These are phyloP conservation scores for Diarsia mendica DNA, from an alignment of 2,888 invertebrate genomes.

Conservation along the genomic window DNA sequence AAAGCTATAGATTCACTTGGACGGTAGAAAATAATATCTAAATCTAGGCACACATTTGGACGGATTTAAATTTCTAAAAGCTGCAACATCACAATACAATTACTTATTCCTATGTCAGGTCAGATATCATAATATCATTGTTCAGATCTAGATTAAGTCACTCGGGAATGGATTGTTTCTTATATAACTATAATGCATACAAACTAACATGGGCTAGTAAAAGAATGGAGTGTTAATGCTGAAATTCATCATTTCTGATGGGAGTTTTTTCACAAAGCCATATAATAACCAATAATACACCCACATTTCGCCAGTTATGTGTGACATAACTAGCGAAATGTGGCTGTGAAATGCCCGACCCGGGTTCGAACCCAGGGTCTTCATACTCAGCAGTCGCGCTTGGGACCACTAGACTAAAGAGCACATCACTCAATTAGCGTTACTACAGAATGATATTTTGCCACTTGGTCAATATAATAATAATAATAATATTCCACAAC, in stretches of 20 bases:
- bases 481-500: no score
- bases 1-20: constrained; percentile 34
- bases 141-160: constrained; percentile 47
- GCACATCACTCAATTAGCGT: no score
- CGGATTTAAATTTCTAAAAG: constrained; percentile 39
- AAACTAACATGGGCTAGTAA: neutral
- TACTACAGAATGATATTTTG: no score
- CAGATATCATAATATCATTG: constrained; percentile 28
- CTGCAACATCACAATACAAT: constrained; percentile 27
- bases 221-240: constrained; percentile 2
- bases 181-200: constrained; percentile 21
- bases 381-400: no score
- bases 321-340: no score
- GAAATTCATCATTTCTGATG: neutral
- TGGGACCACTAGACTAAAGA: no score
- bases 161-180: constrained; percentile 15
- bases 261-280: no score
- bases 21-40: constrained; percentile 36
- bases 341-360: no score
- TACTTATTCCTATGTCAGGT: constrained; percentile 29
- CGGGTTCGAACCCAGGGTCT: no score
- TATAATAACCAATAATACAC: no score
- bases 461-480: no score
- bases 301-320: no score
- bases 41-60: constrained; percentile 47